Percentiles rank a stretch among this genome's conserved stretches.
phyloP scores from a whole-genome alignment of 2,888 invertebrate species.

The Amiota minor region DNA sequence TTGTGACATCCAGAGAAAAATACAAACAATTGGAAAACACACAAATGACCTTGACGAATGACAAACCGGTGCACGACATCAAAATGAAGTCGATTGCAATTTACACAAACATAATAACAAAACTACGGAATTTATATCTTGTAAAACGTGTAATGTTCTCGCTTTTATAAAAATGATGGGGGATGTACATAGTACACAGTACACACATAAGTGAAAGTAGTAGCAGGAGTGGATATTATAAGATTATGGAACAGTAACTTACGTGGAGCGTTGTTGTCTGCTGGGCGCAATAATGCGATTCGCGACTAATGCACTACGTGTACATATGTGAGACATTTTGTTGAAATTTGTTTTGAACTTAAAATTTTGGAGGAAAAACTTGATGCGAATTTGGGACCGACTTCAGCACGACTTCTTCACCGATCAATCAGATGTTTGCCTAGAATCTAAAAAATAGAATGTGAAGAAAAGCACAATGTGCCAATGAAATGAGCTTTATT shows the following conservation, averaged over 20 bases:
- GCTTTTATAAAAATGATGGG: too few species aligned
- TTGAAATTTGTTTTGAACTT: background rate
- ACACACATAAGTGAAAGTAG: too few species aligned
- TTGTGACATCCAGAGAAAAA: background rate
- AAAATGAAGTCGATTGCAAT: slow-evolving; percentile 38
- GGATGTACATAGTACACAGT: too few species aligned
- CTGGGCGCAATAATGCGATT: slow-evolving; percentile 49
- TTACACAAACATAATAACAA: slow-evolving; percentile 31
- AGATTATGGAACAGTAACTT: slow-evolving; percentile 36
- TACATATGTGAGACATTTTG: slow-evolving; percentile 56
- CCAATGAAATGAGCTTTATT: too few species aligned
- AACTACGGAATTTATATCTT: background rate
- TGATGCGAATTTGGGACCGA: too few species aligned
- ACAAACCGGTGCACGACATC: slow-evolving; percentile 37
- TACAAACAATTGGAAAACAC: background rate
- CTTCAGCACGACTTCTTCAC: too few species aligned
- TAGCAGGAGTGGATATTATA: too few species aligned
- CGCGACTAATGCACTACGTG: slow-evolving; percentile 49
- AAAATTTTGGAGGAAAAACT: too few species aligned
- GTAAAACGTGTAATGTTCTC: background rate
- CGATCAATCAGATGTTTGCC: too few species aligned
- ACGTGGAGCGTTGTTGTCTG: slow-evolving; percentile 53
- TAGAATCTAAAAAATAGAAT: too few species aligned
- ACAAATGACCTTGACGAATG: slow-evolving; percentile 63
- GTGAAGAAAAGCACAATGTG: too few species aligned